Conservation (phyloP, 1,140 invertebrate species). For the Dendroctonus ponderosae region DNA sequence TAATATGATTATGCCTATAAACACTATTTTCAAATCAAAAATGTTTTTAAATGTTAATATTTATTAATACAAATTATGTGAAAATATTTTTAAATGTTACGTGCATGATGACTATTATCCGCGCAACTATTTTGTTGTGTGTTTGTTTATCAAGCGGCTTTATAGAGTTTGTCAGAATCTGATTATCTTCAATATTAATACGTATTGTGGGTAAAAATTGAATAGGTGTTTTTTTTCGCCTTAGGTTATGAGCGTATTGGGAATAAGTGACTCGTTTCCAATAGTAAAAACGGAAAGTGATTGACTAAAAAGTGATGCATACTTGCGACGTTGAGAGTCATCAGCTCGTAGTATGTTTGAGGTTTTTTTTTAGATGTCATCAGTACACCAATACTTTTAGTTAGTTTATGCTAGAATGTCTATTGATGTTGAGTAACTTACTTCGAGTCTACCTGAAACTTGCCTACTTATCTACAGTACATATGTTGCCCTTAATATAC, state of each 20-base stretch:
- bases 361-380: no score
- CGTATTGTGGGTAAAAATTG: not conserved
- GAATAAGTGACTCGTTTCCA: conserved; percentile 49
- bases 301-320: conserved; percentile 26
- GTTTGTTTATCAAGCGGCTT: not conserved
- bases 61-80: no score
- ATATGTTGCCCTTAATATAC: no score
- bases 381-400: no score
- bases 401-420: no score
- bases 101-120: not conserved
- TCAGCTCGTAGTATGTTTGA: no score
- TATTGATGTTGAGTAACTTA: no score
- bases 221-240: not conserved
- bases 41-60: no score
- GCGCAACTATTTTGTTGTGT: not conserved
- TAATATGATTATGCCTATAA: not conserved
- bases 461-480: no score
- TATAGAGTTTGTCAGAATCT: not conserved
- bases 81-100: no score
- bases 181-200: not conserved
- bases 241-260: conserved; percentile 54
- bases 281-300: conserved; percentile 42
- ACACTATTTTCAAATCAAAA: not conserved
- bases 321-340: conserved; percentile 10
- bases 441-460: no score